These are phyloP conservation scores for Channa maculata DNA, from an alignment of 2,113 vertebrate species.

Conservation along the genomic window DNA sequence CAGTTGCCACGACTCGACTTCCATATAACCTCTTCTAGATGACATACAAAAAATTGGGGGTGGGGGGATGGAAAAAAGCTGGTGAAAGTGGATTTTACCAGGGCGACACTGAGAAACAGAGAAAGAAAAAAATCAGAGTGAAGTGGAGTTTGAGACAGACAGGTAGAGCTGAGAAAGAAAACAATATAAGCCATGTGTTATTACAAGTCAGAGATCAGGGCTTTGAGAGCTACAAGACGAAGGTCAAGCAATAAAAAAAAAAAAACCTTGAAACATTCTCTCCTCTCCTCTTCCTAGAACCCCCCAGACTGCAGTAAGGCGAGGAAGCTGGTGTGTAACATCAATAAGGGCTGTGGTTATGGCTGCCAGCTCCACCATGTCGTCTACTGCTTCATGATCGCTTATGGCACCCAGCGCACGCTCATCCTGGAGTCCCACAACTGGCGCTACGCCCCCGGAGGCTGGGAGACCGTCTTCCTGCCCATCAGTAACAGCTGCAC, in stretches of 20 bases:
- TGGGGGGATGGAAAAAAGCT: background rate
- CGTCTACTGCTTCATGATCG: slow-evolving; percentile 99
- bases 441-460: slow-evolving; percentile 96
- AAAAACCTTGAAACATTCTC: slow-evolving; percentile 51
- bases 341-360: slow-evolving; percentile 99
- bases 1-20: too few species aligned
- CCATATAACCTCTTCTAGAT: too few species aligned
- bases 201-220: slow-evolving; percentile 60
- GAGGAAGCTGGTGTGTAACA: slow-evolving; percentile 96
- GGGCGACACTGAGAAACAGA: slow-evolving; percentile 5
- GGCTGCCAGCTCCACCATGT: slow-evolving; percentile 99
- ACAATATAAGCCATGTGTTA: slow-evolving; percentile 66
- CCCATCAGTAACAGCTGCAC: slow-evolving; percentile 96
- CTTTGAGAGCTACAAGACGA: slow-evolving; percentile 49
- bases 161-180: slow-evolving; percentile 41
- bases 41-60: background rate
- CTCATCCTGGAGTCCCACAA: slow-evolving; percentile 97
- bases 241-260: slow-evolving; percentile 70
- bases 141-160: slow-evolving; percentile 15
- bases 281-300: slow-evolving; percentile 83
- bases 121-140: slow-evolving; percentile 33
- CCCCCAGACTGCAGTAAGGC: slow-evolving; percentile 97
- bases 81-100: background rate
- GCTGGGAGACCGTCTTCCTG: slow-evolving; percentile 98
- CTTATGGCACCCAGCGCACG: slow-evolving; percentile 94